Conservation (phyloP, 2,888 invertebrate genomes). For the Polymixis lichenea region DNA sequence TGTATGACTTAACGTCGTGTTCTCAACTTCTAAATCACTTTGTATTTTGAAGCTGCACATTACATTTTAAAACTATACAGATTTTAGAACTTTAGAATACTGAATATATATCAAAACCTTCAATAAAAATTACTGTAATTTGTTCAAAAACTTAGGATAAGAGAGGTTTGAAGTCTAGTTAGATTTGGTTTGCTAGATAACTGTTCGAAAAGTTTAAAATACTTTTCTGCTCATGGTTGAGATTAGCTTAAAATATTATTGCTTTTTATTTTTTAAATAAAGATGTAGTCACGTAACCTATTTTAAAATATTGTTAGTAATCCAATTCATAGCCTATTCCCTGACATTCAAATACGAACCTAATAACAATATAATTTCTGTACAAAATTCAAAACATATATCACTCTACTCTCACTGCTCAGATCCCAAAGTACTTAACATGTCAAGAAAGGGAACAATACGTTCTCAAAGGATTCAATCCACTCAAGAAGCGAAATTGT, state of each 20-base stretch:
- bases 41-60: conserved; percentile 36
- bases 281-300: too few relatives aligned
- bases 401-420: conserved; percentile 9
- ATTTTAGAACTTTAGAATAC: not conserved
- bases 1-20: conserved; percentile 62
- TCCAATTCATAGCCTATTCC: not conserved
- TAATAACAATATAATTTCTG: conserved; percentile 12
- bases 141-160: conserved; percentile 28
- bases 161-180: not conserved
- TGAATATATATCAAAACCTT: conserved; percentile 13
- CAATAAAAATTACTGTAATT: conserved; percentile 27
- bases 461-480: conserved; percentile 64
- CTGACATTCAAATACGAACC: not conserved
- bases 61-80: not conserved
- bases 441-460: conserved; percentile 56
- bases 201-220: not conserved
- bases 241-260: not conserved
- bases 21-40: conserved; percentile 48
- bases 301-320: not conserved
- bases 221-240: not conserved
- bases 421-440: conserved; percentile 45
- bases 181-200: conserved; percentile 6
- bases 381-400: conserved; percentile 26
- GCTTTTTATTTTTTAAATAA: too few relatives aligned
- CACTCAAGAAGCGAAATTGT: conserved; percentile 57